Conservation (phyloP, 1,140 invertebrate genomes). For the Leptinotarsa defecta region DNA sequence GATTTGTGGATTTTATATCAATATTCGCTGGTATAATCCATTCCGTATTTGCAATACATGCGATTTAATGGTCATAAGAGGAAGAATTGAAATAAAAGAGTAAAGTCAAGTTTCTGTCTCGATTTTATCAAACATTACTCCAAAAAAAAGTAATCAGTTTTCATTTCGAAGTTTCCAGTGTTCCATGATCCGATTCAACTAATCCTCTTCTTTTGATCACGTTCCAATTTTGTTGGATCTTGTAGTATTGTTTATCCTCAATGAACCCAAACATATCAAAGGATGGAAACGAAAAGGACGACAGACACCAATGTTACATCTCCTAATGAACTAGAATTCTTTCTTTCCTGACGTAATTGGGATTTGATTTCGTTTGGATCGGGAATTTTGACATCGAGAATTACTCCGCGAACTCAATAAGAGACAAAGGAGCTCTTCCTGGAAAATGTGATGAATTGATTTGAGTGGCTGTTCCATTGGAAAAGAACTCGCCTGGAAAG, state of each 20-base stretch:
- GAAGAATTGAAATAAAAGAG: too few relatives aligned
- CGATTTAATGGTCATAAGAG: too few relatives aligned
- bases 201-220: neutral
- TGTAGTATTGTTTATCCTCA: neutral
- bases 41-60: too few relatives aligned
- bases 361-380: neutral
- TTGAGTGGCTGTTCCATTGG: neutral
- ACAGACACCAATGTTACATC: neutral
- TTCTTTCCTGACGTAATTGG: neutral
- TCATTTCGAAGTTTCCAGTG: too few relatives aligned
- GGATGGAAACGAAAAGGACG: neutral
- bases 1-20: too few relatives aligned
- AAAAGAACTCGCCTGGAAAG: neutral
- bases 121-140: too few relatives aligned
- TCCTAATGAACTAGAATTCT: neutral
- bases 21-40: too few relatives aligned
- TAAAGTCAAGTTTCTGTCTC: too few relatives aligned
- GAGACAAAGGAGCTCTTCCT: neutral
- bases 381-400: constrained; percentile 1
- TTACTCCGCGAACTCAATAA: neutral
- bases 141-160: too few relatives aligned
- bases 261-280: neutral
- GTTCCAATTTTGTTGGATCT: neutral
- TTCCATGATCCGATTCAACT: too few relatives aligned
- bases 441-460: neutral